phyloP scores from a whole-genome alignment of 1,140 invertebrate species.

The Tetranychus cinnabarinus region DNA sequence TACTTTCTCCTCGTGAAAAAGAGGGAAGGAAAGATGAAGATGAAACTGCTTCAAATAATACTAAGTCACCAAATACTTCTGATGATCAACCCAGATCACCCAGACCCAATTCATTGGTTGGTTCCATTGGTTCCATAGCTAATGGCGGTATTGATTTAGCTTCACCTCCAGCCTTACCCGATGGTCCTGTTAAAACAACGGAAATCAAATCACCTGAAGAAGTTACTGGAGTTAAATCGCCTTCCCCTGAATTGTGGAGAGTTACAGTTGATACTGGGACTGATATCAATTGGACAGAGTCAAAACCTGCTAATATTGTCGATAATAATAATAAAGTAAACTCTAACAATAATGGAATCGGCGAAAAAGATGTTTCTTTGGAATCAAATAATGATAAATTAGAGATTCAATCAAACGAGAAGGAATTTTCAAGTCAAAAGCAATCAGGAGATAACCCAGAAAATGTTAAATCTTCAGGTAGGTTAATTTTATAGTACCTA shows the following conservation, averaged over 20 bases:
- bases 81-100: neutral
- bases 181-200: constrained; percentile 31
- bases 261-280: constrained; percentile 68
- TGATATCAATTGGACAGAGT: constrained; percentile 14
- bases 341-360: too few relatives aligned
- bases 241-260: constrained; percentile 78
- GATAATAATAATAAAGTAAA: too few relatives aligned
- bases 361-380: too few relatives aligned
- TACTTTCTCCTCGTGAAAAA: neutral
- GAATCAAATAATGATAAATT: too few relatives aligned
- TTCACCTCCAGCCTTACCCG: neutral
- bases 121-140: neutral
- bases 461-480: too few relatives aligned
- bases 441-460: too few relatives aligned
- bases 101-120: neutral
- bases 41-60: neutral
- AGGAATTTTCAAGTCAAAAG: too few relatives aligned
- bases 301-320: too few relatives aligned
- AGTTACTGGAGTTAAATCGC: constrained; percentile 47
- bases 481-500: too few relatives aligned
- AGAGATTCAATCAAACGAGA: too few relatives aligned
- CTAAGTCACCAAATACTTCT: neutral
- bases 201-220: constrained; percentile 76
- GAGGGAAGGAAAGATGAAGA: neutral
- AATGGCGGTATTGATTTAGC: neutral